Percentiles rank a stretch among this genome's conserved stretches.
phyloP scores from a whole-genome alignment of 2,113 vertebrate species.

The Nothobranchius furzeri region DNA sequence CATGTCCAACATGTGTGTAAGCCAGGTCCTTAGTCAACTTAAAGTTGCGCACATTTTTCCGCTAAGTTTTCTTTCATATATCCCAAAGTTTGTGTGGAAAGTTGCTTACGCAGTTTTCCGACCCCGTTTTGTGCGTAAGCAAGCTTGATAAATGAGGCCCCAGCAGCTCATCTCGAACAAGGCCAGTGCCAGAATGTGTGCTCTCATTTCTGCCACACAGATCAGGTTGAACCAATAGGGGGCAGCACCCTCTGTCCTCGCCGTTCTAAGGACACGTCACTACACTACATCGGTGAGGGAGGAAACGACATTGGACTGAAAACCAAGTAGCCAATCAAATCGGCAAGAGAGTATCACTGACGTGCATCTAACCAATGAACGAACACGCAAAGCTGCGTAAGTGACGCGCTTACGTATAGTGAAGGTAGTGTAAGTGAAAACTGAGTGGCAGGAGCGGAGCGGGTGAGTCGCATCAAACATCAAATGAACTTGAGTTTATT shows the following conservation, averaged over 20 bases:
- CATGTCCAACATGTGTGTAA: no score
- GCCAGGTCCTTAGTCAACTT: no score
- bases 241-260: slow-evolving; percentile 13
- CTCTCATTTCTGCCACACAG: no score
- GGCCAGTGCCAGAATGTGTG: no score
- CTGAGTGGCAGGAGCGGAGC: slow-evolving; percentile 65
- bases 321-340: slow-evolving; percentile 57
- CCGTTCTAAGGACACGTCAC: slow-evolving; percentile 81
- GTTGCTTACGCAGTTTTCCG: no score
- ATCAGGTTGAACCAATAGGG: slow-evolving; percentile 30
- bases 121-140: no score
- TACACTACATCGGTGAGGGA: slow-evolving; percentile 50
- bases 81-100: no score
- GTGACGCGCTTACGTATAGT: slow-evolving; percentile 54
- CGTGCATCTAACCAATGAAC: slow-evolving; percentile 63
- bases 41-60: no score
- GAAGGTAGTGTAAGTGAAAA: slow-evolving; percentile 66
- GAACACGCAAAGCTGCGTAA: not conserved
- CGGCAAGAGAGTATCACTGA: rapidly evolving
- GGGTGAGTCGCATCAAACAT: slow-evolving; percentile 65
- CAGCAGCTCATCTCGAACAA: no score
- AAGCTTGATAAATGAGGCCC: no score
- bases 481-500: slow-evolving; percentile 1
- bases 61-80: no score
- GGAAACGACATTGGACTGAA: slow-evolving; percentile 42